phyloP scores from a whole-genome alignment of 2,888 invertebrate species.

The Adelphocoris suturalis region DNA sequence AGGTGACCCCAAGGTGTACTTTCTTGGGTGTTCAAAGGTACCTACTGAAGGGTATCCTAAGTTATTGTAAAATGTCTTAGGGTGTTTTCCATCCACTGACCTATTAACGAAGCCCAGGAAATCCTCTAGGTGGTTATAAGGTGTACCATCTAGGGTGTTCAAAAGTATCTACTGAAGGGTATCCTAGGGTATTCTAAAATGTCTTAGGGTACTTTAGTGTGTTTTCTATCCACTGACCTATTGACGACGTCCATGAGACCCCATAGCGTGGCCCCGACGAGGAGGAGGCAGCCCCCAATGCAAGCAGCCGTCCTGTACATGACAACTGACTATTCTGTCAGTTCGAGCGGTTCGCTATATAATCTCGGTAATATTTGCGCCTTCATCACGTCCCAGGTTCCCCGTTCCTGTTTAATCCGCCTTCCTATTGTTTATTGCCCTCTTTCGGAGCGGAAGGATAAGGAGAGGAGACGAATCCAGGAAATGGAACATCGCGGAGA shows the following conservation, averaged over 20 bases:
- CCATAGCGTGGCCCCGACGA: slow-evolving; percentile 66
- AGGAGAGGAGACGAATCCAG: not conserved
- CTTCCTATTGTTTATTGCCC: slow-evolving; percentile 54
- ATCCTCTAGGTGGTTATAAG: no score
- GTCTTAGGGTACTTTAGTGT: no score
- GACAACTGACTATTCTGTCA: slow-evolving; percentile 48
- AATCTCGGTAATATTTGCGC: slow-evolving; percentile 63
- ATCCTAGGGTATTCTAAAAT: no score
- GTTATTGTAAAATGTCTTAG: no score
- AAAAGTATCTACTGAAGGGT: no score
- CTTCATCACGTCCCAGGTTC: slow-evolving; percentile 62
- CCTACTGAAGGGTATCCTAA: no score
- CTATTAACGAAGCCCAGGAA: no score
- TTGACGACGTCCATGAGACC: slow-evolving; percentile 60
- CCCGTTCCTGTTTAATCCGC: slow-evolving; percentile 46
- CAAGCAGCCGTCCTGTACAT: slow-evolving; percentile 67
- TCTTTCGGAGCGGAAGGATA: slow-evolving; percentile 16
- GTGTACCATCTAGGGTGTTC: no score
- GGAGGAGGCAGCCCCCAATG: slow-evolving; percentile 44
- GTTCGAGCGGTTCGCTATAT: slow-evolving; percentile 38
- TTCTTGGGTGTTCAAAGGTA: no score
- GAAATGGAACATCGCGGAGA: not conserved
- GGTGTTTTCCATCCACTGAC: no score
- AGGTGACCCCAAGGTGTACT: no score
- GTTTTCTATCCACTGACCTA: slow-evolving; percentile 22